Evolutionary conservation across 2,888 invertebrate species (phyloP).

Genomic region (Tolmerus cingulatus): DNA sequence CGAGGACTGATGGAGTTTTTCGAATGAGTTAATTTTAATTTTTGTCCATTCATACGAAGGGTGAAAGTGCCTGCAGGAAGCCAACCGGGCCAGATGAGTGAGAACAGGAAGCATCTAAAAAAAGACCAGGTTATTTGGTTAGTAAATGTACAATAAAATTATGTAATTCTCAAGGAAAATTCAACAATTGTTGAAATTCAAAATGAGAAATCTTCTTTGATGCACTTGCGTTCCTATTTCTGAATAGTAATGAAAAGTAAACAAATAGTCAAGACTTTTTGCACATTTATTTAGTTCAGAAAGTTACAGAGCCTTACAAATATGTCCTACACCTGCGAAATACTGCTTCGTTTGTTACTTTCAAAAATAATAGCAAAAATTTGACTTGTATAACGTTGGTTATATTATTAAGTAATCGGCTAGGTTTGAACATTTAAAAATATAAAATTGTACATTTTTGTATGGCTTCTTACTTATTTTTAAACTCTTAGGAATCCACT

Average conservation of each 20-base stretch:
- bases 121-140: slow-evolving; percentile 24
- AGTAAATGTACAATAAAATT: background rate
- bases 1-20: background rate
- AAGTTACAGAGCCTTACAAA: background rate
- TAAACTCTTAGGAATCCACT: background rate
- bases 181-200: background rate
- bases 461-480: background rate
- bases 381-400: background rate
- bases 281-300: background rate
- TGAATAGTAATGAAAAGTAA: background rate
- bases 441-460: background rate
- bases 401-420: background rate
- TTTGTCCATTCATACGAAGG: background rate
- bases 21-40: background rate
- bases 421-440: background rate
- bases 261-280: background rate
- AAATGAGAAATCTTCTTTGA: background rate
- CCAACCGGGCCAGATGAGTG: background rate
- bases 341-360: background rate
- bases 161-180: background rate
- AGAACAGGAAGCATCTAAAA: slow-evolving; percentile 26
- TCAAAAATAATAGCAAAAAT: background rate
- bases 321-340: background rate
- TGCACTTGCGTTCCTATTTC: background rate
- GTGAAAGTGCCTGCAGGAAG: background rate